A percentile compares a stretch with the other conserved stretches of the same genome.
These are phyloP conservation scores for Aleiodes sp. DNA, from an alignment of 1,140 invertebrate species.

Conservation along the genomic window DNA sequence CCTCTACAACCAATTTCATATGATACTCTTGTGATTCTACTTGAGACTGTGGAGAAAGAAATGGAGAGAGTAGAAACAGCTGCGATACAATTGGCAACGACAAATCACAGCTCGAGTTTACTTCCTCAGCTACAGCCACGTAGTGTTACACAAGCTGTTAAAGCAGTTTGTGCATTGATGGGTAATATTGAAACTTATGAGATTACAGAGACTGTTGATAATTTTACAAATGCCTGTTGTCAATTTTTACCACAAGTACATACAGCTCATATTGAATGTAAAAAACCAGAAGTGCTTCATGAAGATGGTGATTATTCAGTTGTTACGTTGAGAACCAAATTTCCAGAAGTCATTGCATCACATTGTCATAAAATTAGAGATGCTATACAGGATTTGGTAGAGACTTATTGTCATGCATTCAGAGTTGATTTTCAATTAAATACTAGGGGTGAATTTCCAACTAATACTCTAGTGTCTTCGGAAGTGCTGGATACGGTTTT, in stretches of 20 bases:
- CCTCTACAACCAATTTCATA: constrained; percentile 77
- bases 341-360: constrained; percentile 68
- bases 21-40: constrained; percentile 80
- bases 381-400: constrained; percentile 79
- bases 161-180: constrained; percentile 89
- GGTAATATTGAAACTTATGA: constrained; percentile 88
- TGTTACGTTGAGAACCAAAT: constrained; percentile 67
- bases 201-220: constrained; percentile 78
- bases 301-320: constrained; percentile 73
- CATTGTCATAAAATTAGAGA: constrained; percentile 76
- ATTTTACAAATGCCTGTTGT: constrained; percentile 74
- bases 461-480: constrained; percentile 74
- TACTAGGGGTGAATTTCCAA: constrained; percentile 56
- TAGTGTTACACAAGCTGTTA: constrained; percentile 86
- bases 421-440: constrained; percentile 81
- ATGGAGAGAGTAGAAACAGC: constrained; percentile 78
- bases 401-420: constrained; percentile 84
- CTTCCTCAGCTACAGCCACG: constrained; percentile 68
- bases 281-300: constrained; percentile 69
- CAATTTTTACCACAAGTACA: constrained; percentile 62
- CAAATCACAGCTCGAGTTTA: constrained; percentile 60
- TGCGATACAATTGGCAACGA: constrained; percentile 67
- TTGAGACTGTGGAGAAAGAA: constrained; percentile 86
- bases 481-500: constrained; percentile 82
- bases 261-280: constrained; percentile 64